phyloP scores from a whole-genome alignment of 2,888 invertebrate genomes.

The Eilema griseolum region DNA sequence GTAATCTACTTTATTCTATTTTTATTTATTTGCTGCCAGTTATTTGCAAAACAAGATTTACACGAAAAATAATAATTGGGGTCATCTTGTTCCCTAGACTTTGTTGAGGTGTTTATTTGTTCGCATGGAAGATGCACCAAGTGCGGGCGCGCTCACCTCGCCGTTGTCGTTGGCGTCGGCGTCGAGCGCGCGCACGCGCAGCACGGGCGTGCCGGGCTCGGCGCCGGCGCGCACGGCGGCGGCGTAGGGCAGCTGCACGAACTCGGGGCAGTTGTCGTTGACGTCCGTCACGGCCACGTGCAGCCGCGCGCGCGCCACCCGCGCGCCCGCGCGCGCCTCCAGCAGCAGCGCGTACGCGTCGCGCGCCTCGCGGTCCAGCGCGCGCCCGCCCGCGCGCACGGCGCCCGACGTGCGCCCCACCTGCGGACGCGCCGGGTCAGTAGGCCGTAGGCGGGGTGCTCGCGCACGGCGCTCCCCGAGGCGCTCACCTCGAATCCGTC shows the following conservation, averaged over 20 bases:
- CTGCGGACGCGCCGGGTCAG: too few species aligned
- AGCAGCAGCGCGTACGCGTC: constrained; percentile 94
- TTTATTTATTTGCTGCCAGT: too few species aligned
- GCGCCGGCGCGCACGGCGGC: constrained; percentile 96
- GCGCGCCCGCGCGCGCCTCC: constrained; percentile 88
- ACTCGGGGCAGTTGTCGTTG: constrained; percentile 98
- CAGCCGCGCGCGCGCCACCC: constrained; percentile 94
- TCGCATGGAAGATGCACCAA: too few species aligned
- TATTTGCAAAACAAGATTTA: too few species aligned
- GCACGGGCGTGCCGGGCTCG: constrained; percentile 92
- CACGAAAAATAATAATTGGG: too few species aligned
- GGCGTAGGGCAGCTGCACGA: constrained; percentile 96
- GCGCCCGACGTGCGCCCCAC: constrained; percentile 96
- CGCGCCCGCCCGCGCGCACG: constrained; percentile 84
- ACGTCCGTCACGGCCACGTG: constrained; percentile 95
- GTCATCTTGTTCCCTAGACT: too few species aligned
- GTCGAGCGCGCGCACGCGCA: constrained; percentile 95
- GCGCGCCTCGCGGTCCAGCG: constrained; percentile 94
- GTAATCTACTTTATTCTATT: too few species aligned
- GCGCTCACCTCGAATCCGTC: constrained; percentile 91
- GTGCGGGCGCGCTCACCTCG: constrained; percentile 79
- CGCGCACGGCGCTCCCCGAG: not conserved
- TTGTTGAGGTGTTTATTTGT: too few species aligned
- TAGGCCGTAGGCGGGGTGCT: not conserved
- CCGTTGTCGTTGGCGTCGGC: constrained; percentile 96